Evolutionary conservation across 1,140 invertebrate species (phyloP).

Genomic region (Tetranychus cinnabarinus): DNA sequence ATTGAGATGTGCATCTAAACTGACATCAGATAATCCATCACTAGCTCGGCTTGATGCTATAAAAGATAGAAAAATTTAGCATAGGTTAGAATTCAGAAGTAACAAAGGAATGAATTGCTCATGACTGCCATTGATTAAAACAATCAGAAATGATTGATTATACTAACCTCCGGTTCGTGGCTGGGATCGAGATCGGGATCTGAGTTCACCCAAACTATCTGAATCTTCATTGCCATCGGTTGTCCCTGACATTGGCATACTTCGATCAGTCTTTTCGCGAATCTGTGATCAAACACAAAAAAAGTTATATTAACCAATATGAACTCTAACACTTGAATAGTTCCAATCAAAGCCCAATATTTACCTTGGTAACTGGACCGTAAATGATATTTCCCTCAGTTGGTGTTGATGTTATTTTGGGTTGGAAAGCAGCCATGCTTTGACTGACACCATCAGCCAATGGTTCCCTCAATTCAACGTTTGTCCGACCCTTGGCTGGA

Average conservation of each 20-base stretch:
- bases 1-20: no score
- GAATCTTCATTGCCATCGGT: no score
- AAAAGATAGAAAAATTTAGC: no score
- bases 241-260: background rate
- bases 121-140: no score
- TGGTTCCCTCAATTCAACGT: constrained; percentile 92
- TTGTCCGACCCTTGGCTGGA: constrained; percentile 89
- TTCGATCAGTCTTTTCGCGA: constrained; percentile 14
- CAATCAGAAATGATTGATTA: no score
- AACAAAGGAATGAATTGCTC: no score
- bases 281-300: constrained; percentile 5
- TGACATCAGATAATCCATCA: no score
- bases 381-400: constrained; percentile 4
- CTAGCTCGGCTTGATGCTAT: no score
- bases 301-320: background rate
- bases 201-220: no score
- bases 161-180: no score
- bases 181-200: no score
- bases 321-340: constrained; percentile 13
- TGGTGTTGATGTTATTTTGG: constrained; percentile 6
- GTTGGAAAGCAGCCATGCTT: constrained; percentile 77
- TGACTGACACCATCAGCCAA: constrained; percentile 89
- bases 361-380: constrained; percentile 14
- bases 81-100: no score
- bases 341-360: background rate